phyloP scores from a whole-genome alignment of 2,797 vertebrate species.

The Salmo trutta region DNA sequence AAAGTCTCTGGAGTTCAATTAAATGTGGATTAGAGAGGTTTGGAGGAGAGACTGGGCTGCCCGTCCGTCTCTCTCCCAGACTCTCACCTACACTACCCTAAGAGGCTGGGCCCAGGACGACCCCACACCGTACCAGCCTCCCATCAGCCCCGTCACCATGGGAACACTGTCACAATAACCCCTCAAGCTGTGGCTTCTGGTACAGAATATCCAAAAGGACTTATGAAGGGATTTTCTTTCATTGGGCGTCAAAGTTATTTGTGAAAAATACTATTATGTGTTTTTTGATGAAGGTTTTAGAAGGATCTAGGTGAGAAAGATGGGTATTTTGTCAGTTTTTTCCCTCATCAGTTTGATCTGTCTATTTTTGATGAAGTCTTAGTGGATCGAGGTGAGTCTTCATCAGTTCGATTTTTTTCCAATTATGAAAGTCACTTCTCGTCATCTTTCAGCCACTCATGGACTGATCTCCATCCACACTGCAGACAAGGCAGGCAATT shows the following conservation, averaged over 20 bases:
- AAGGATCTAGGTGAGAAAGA: neutral
- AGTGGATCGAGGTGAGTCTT: no score
- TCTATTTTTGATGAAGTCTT: no score
- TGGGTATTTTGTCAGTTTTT: no score
- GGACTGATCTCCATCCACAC: neutral
- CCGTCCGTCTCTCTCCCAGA: slow-evolving; percentile 11
- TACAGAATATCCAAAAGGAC: neutral
- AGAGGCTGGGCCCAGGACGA: slow-evolving; percentile 72
- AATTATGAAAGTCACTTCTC: neutral
- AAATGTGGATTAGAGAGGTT: slow-evolving; percentile 94
- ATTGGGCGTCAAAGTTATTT: neutral
- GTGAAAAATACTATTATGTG: neutral
- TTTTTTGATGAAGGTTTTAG: neutral
- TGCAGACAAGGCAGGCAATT: neutral
- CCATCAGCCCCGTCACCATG: slow-evolving; percentile 76
- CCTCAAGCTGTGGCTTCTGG: neutral
- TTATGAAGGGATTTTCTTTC: neutral
- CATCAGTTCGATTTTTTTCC: slow-evolving; percentile 3
- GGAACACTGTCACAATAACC: slow-evolving; percentile 70
- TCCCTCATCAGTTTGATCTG: no score
- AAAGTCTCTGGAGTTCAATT: slow-evolving; percentile 99
- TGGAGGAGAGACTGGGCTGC: slow-evolving; percentile 75
- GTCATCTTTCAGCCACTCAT: neutral
- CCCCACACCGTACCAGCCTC: slow-evolving; percentile 66
- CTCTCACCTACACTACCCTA: slow-evolving; percentile 71